Base-by-base conservation (phyloP, 2,113 vertebrate species). In the Melanerpes formicivorus region DNA sequence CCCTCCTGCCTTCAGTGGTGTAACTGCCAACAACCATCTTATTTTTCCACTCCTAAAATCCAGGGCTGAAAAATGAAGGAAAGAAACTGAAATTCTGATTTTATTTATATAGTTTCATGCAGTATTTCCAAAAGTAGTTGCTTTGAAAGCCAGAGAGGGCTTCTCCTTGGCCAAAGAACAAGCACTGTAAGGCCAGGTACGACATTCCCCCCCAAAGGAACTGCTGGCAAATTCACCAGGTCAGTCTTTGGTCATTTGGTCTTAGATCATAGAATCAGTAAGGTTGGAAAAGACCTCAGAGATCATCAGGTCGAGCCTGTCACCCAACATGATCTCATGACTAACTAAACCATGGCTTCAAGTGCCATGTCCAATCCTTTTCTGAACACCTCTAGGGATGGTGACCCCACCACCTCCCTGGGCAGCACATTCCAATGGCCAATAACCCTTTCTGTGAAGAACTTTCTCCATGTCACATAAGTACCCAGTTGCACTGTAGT, bases 21-120 rank as follows among this genome's bases (percentile, higher is more conserved):
- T 30, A 88, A 84, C 58, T 84, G 58, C 77, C 87, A 76, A 67
- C 73, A 81, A 32, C n/a, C 34, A 34, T 48, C 32, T 77, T 59
- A 46, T 9, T 64, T 56, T 67, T 87, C 80, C 67, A 90, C 88
- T 77, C 58, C 73, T 71, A 86, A 93, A 97, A 93, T 93, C 54
- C 71, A 84, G 82, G 29, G 19, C 19, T 65, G 70, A 91, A 86
- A 89, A 94, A 81, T 18, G 5, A 91, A 89, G 32, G 63, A 55
- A 81, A 84, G 22, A 74, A 80, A 87, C 89, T 58, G 40, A 60
- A 66, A 87, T 65, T 52, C 11, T 44, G 11, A 37, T 88, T 93
- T 71, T 9, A 59, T 85, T 85, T 83, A 56, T 25, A 32, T 9
- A 60, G 48, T 78, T 54, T 70, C 22, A 29, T 14, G 16, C 7